Percentiles rank a stretch among this genome's conserved stretches.
phyloP scores from a whole-genome alignment of 2,113 vertebrate species.

The Maccullochella peelii region DNA sequence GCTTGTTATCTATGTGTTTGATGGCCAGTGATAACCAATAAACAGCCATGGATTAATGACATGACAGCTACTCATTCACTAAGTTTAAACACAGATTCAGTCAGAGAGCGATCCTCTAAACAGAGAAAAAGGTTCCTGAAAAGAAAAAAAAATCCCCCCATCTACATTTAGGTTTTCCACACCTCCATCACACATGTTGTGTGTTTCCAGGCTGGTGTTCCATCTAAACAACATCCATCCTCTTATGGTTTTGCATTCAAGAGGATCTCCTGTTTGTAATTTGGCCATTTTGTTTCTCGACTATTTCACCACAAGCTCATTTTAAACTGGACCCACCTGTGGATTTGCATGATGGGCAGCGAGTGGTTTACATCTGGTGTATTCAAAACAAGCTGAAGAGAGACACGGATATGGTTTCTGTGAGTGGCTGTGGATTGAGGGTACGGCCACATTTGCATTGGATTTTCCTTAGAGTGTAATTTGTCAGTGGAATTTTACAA shows the following conservation, averaged over 20 bases:
- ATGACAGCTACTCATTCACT: not conserved
- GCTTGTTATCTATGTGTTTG: not conserved
- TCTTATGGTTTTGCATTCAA: conserved; percentile 43
- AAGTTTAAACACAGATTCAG: not conserved
- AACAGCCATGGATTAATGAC: not conserved
- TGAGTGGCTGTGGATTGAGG: conserved; percentile 21
- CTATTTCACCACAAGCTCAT: conserved; percentile 43
- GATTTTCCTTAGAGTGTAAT: conserved; percentile 42
- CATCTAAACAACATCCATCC: conserved; percentile 51
- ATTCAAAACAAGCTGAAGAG: conserved; percentile 47
- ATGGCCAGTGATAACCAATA: not conserved
- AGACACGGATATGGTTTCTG: conserved; percentile 49
- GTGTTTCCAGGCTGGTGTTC: conserved; percentile 23
- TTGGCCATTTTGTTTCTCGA: conserved; percentile 51
- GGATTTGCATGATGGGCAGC: conserved; percentile 60
- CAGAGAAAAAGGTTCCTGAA: not conserved
- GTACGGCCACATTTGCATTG: conserved; percentile 45
- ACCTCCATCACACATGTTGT: conserved; percentile 15
- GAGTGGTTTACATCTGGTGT: conserved; percentile 46
- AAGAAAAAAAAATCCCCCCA: not conserved
- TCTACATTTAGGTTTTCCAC: conserved; percentile 26
- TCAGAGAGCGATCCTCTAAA: not conserved
- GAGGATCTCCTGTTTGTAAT: conserved; percentile 64
- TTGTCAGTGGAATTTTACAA: conserved; percentile 31
- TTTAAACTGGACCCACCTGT: conserved; percentile 68